A percentile compares a stretch with the other conserved stretches of the same genome.
phyloP scores from a whole-genome alignment of 2,113 vertebrate species.

The Microcebus murinus region DNA sequence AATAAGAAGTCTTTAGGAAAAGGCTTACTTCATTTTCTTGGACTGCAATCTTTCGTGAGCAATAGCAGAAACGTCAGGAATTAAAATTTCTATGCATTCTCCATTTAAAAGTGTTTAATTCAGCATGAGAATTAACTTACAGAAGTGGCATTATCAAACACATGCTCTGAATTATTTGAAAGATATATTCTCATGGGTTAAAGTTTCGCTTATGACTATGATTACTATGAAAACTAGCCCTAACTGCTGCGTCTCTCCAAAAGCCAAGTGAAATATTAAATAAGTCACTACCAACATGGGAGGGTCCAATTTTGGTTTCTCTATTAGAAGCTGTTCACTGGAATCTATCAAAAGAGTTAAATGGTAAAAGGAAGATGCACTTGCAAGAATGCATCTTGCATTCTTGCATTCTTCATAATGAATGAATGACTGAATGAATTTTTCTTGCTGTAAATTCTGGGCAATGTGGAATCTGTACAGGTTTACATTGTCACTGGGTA shows the following conservation, averaged over 20 bases:
- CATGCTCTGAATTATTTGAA: conserved; percentile 19
- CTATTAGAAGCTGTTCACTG: background rate
- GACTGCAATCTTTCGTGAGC: background rate
- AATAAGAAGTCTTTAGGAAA: background rate
- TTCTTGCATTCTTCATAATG: too few relatives aligned
- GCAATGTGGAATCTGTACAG: background rate
- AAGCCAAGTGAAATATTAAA: conserved; percentile 46
- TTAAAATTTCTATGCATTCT: background rate
- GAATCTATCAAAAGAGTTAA: conserved; percentile 11
- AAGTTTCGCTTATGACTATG: background rate
- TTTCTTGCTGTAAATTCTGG: background rate
- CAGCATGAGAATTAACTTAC: background rate
- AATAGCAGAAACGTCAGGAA: background rate
- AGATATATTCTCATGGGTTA: background rate
- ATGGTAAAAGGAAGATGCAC: background rate
- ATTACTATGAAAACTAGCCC: background rate
- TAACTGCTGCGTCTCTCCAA: background rate
- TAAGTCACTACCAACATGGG: background rate
- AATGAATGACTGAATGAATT: background rate
- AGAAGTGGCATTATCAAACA: background rate
- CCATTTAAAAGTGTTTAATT: background rate
- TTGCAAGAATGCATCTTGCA: background rate
- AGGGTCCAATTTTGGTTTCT: background rate
- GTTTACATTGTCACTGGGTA: background rate
- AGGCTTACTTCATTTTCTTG: background rate